Evolutionary conservation across 2,113 vertebrate genomes (phyloP).

Genomic region (Perca flavescens): DNA sequence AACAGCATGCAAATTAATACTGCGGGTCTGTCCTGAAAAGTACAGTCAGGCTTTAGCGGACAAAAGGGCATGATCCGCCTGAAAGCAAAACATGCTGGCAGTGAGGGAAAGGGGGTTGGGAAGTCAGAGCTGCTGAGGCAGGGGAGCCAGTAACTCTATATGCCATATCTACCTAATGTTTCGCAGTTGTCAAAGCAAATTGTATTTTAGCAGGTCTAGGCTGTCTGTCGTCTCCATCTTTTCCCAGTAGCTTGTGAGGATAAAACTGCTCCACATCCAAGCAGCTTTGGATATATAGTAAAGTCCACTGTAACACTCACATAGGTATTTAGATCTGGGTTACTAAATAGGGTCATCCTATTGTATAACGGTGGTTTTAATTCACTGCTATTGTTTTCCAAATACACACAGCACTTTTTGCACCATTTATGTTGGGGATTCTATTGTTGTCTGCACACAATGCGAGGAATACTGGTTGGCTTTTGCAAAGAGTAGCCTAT

Average conservation of each 20-base stretch:
- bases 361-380: background rate
- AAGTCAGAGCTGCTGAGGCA: constrained; percentile 39
- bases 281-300: no score
- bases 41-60: constrained; percentile 67
- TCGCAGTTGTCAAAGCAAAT: constrained; percentile 48
- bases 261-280: background rate
- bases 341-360: background rate
- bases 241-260: background rate
- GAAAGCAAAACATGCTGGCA: constrained; percentile 69
- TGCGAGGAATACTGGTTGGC: background rate
- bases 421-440: background rate
- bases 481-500: constrained; percentile 4
- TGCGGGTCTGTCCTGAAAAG: constrained; percentile 58
- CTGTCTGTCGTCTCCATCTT: background rate
- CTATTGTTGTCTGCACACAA: constrained; percentile 49
- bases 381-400: background rate
- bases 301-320: background rate
- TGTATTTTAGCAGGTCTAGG: constrained; percentile 7
- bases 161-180: constrained; percentile 41
- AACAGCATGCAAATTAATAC: constrained; percentile 56
- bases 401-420: background rate
- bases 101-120: constrained; percentile 58
- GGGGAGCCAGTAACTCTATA: constrained; percentile 58
- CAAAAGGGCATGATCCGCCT: constrained; percentile 72
- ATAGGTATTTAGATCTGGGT: background rate